These are phyloP conservation scores for Sebastes melanostomus DNA, from an alignment of 2,797 vertebrate species.

Conservation along the genomic window DNA sequence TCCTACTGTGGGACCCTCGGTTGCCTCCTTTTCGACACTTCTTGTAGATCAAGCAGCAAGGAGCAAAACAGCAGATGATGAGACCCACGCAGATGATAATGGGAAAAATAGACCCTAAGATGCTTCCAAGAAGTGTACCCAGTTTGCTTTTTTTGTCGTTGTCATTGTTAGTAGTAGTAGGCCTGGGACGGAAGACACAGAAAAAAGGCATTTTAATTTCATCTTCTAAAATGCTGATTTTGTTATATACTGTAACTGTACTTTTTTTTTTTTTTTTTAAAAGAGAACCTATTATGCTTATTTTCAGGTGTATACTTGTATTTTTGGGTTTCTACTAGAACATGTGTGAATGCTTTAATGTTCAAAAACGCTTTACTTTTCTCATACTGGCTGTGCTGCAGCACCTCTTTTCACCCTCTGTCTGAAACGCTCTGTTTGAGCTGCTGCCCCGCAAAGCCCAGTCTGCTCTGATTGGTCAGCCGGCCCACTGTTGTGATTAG, in stretches of 20 bases:
- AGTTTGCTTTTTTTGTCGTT: accelerated
- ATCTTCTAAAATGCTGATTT: background rate
- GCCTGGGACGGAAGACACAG: background rate
- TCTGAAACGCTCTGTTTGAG: too few relatives aligned
- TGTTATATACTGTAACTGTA: background rate
- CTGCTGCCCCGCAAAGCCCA: too few relatives aligned
- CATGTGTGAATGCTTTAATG: too few relatives aligned
- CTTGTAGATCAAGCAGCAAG: constrained; percentile 56
- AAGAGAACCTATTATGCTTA: too few relatives aligned
- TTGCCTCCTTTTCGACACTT: constrained; percentile 13
- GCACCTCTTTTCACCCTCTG: too few relatives aligned
- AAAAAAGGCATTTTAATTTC: background rate
- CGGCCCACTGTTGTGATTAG: too few relatives aligned
- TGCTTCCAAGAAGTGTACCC: background rate
- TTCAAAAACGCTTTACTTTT: background rate
- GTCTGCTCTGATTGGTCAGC: too few relatives aligned
- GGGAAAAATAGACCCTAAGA: background rate
- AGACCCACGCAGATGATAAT: constrained; percentile 16
- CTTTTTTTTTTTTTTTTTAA: background rate
- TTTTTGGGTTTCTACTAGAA: too few relatives aligned
- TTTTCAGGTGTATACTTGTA: too few relatives aligned
- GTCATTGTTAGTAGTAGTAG: background rate
- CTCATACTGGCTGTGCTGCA: background rate
- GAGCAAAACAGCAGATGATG: constrained; percentile 49
- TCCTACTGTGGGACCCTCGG: constrained; percentile 14